Conservation (phyloP, 2,888 invertebrate species). For the Pyralis farinalis region DNA sequence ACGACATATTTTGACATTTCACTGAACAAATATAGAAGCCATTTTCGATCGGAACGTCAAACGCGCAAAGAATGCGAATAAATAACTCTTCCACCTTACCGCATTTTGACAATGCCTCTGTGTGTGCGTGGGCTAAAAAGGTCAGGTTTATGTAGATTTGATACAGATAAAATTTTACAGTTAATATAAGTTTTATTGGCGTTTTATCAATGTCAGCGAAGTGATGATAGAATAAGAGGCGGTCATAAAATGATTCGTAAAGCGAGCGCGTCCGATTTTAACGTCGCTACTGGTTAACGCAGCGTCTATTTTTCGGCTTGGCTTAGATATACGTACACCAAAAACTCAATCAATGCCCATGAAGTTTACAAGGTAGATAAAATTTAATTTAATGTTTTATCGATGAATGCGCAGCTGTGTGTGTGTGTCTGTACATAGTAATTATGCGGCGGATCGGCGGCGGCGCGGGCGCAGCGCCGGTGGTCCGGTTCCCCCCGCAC, state of each 20-base stretch:
- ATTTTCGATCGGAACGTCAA: constrained; percentile 57
- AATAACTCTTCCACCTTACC: constrained; percentile 32
- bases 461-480: constrained; percentile 74
- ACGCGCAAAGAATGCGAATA: constrained; percentile 56
- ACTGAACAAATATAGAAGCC: constrained; percentile 73
- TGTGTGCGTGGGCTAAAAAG: constrained; percentile 37
- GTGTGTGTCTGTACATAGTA: constrained; percentile 68
- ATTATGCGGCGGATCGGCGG: constrained; percentile 71
- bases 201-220: constrained; percentile 39
- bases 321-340: constrained; percentile 31
- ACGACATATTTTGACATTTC: constrained; percentile 77
- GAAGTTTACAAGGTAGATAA: constrained; percentile 76
- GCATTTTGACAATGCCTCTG: constrained; percentile 35
- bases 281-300: constrained; percentile 52
- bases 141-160: constrained; percentile 42
- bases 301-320: constrained; percentile 26
- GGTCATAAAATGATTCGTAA: constrained; percentile 37
- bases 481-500: constrained; percentile 56
- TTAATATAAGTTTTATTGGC: constrained; percentile 38
- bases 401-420: constrained; percentile 51
- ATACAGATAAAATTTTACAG: constrained; percentile 39
- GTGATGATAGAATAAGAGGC: constrained; percentile 37
- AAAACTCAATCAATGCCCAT: constrained; percentile 68
- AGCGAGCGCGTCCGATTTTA: constrained; percentile 50
- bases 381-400: constrained; percentile 73